Evolutionary conservation across 2,113 vertebrate species (phyloP).

Genomic region (Strix uralensis): DNA sequence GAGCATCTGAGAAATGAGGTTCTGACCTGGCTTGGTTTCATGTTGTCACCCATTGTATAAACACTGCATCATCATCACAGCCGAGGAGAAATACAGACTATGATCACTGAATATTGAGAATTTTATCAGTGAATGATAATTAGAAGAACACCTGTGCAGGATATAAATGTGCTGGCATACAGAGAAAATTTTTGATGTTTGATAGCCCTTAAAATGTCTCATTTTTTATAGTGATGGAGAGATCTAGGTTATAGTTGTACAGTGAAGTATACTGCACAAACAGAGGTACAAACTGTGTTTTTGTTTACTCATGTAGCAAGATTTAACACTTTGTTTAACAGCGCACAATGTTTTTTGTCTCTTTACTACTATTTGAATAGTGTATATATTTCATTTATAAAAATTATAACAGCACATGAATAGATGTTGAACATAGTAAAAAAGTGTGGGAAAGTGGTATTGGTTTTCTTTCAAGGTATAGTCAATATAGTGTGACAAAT

Average conservation of each 20-base stretch:
- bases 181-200: slow-evolving; percentile 28
- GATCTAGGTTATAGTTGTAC: not conserved
- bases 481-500: not conserved
- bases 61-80: not conserved
- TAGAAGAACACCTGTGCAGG: slow-evolving; percentile 13
- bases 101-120: not conserved
- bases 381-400: not conserved
- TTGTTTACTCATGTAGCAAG: not conserved
- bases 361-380: not conserved
- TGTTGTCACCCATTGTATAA: not conserved
- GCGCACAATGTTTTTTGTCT: not conserved
- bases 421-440: not conserved
- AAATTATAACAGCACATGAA: not conserved
- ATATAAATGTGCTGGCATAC: slow-evolving; percentile 6
- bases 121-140: slow-evolving; percentile 6
- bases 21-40: not conserved
- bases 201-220: slow-evolving; percentile 44
- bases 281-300: not conserved
- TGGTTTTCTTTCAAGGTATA: not conserved
- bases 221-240: slow-evolving; percentile 34
- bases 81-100: not conserved
- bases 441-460: not conserved
- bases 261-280: not conserved
- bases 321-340: not conserved
- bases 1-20: not conserved